Evolutionary conservation across 2,113 vertebrate species (phyloP).

Genomic region (Lates calcarifer): DNA sequence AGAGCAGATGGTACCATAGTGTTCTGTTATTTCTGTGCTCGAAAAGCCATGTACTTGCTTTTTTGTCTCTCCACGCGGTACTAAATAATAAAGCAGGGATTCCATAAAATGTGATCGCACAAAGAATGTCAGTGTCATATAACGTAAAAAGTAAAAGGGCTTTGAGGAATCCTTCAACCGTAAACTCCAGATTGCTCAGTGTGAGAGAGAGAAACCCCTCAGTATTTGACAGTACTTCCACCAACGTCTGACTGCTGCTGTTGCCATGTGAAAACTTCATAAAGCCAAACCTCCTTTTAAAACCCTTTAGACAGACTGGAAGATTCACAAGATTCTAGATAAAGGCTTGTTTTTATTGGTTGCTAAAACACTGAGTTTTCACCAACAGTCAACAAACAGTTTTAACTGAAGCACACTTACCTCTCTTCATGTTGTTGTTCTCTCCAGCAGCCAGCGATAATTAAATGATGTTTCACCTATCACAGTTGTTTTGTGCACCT

Average conservation of each 20-base stretch:
- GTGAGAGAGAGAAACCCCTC: slow-evolving; percentile 4
- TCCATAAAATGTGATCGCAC: slow-evolving; percentile 17
- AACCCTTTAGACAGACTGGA: not conserved
- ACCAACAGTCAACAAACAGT: not conserved
- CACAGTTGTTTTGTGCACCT: not conserved
- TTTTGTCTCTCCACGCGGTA: not conserved
- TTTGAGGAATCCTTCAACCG: slow-evolving; percentile 27
- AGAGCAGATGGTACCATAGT: slow-evolving; percentile 5
- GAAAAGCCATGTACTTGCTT: not conserved
- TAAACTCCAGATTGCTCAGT: slow-evolving; percentile 33
- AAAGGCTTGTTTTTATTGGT: not conserved
- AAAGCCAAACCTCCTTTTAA: not conserved
- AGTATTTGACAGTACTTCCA: not conserved
- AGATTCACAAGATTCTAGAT: not conserved
- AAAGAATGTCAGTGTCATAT: slow-evolving; percentile 38
- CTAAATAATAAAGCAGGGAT: slow-evolving; percentile 51
- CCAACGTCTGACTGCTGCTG: not conserved
- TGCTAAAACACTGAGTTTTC: not conserved
- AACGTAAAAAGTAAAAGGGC: slow-evolving; percentile 31
- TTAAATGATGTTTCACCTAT: not conserved
- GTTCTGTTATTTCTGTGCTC: slow-evolving; percentile 7
- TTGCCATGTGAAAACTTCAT: slow-evolving; percentile 10
- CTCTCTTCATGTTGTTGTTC: not conserved
- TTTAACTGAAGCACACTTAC: not conserved
- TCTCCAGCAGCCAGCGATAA: not conserved